Conservation (phyloP, 1,140 invertebrate genomes). For the Anastatus disparis region DNA sequence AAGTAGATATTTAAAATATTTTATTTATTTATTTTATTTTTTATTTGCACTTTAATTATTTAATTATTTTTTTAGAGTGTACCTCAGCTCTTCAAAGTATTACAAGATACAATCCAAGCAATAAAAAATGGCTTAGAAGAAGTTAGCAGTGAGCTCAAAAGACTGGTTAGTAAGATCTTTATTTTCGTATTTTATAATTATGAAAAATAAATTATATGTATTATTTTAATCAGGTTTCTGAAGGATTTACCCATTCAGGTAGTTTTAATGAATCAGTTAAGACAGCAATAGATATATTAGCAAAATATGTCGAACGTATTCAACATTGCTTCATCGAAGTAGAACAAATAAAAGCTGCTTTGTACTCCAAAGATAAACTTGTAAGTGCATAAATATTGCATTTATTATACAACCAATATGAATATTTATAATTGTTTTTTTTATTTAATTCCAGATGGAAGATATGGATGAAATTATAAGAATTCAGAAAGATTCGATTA, state of each 20-base stretch:
- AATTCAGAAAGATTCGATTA: slow-evolving; percentile 61
- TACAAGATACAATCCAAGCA: slow-evolving; percentile 51
- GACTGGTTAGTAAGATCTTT: slow-evolving; percentile 48
- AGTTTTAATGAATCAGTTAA: slow-evolving; percentile 43
- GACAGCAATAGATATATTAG: slow-evolving; percentile 48
- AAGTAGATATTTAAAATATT: slow-evolving; percentile 46
- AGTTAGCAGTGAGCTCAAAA: slow-evolving; percentile 51
- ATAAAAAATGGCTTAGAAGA: slow-evolving; percentile 51
- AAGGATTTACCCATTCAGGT: slow-evolving; percentile 43
- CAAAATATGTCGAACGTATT: slow-evolving; percentile 50
- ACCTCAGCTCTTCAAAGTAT: slow-evolving; percentile 45
- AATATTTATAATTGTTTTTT: slow-evolving; percentile 13
- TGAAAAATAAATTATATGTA: neutral
- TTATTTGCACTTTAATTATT: slow-evolving; percentile 24
- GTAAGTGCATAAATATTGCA: slow-evolving; percentile 47
- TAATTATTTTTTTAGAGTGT: slow-evolving; percentile 24
- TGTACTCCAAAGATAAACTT: slow-evolving; percentile 60
- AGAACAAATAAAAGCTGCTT: slow-evolving; percentile 52
- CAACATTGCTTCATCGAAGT: slow-evolving; percentile 54
- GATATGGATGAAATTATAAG: slow-evolving; percentile 61
- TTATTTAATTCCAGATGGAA: slow-evolving; percentile 52
- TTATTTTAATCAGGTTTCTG: slow-evolving; percentile 46
- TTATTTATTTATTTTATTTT: slow-evolving; percentile 16
- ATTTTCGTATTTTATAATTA: neutral
- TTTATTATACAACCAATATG: slow-evolving; percentile 1